Evolutionary conservation across 2,888 invertebrate genomes (phyloP).

Genomic region (Machimus atricapillus): DNA sequence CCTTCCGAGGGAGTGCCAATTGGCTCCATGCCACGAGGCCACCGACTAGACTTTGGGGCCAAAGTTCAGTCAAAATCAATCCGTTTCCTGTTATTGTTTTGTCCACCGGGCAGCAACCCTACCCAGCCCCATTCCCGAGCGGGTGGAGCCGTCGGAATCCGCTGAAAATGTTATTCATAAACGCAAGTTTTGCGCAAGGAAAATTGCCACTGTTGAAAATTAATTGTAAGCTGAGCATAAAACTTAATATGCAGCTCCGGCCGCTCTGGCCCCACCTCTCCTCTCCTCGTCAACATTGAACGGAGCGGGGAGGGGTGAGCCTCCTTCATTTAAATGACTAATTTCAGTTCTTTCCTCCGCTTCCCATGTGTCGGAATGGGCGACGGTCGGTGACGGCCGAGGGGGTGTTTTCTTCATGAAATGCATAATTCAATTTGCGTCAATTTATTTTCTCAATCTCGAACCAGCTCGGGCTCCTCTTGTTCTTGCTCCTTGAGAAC

Average conservation of each 20-base stretch:
- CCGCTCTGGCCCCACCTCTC: background rate
- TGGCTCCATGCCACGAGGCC: background rate
- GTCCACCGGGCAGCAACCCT: background rate
- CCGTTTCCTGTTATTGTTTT: slow-evolving; percentile 21
- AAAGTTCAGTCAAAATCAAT: background rate
- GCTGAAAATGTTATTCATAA: background rate
- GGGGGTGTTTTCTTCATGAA: slow-evolving; percentile 36
- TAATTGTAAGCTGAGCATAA: background rate
- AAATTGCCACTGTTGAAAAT: background rate
- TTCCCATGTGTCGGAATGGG: slow-evolving; percentile 32
- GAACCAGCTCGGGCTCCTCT: slow-evolving; percentile 12
- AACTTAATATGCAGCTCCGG: background rate
- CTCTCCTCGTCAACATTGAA: background rate
- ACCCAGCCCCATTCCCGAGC: background rate
- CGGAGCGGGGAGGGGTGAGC: too few relatives aligned
- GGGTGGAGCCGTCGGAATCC: background rate
- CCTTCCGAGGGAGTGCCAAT: background rate
- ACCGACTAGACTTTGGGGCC: background rate
- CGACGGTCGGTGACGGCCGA: background rate
- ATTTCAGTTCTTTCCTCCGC: slow-evolving; percentile 34
- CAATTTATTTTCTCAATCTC: slow-evolving; percentile 39
- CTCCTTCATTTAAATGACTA: slow-evolving; percentile 31
- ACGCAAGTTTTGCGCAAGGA: background rate
- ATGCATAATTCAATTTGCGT: slow-evolving; percentile 41
- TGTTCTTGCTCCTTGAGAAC: background rate